Base-by-base conservation (phyloP, 2,113 vertebrate species). In the Pterophyllum scalare region DNA sequence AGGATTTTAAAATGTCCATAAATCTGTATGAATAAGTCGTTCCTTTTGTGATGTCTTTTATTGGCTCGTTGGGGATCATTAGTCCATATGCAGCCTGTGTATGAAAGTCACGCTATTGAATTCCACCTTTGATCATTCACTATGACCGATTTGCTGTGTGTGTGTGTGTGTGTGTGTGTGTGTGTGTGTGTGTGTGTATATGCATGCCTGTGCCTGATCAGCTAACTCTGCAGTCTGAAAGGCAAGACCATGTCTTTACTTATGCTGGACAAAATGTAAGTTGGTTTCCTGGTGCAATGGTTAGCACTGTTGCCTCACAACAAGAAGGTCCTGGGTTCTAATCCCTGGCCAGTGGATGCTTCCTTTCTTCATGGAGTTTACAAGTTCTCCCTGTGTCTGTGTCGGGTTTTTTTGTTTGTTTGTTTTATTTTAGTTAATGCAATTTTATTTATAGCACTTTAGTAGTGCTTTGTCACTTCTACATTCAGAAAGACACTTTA, bases 41-140 rank as follows among this genome's bases (percentile, higher is more conserved):
- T 62, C 72, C 67, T 77, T 9, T 13, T 77, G 5, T 75, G 28
- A 64, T 81, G 31, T 85, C 46, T 80, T 76, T 74, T 79, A 57
- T 81, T 87, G 67, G 75, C 38, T 77, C 28, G 12, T 38, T n/a
- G 19, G 70, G 75, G 38, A 60, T 28, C 1, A 26, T 6, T 43
- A 60, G 65, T 81, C 38, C 5, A 10, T 59, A 35, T 88, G 82
- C 81, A 87, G 67, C 57, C 62, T 40, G 22, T 81, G 22, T 40
- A 67, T 24, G 46, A 60, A 62, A 58, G 31, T n/a, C 31, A 19
- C 2, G 43, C 49, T 78, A 20, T 58, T 64, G 33, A 82, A 61
- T 80, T 89, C 75, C 82, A 52, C 43, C 79, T 38, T 12, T 57
- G 75, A 20, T 86, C 86, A 86, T 86, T 72, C 77, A 67, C 54